These are phyloP conservation scores for Drosophila prosaltans DNA, from an alignment of 1,140 invertebrate species.

Conservation along the genomic window DNA sequence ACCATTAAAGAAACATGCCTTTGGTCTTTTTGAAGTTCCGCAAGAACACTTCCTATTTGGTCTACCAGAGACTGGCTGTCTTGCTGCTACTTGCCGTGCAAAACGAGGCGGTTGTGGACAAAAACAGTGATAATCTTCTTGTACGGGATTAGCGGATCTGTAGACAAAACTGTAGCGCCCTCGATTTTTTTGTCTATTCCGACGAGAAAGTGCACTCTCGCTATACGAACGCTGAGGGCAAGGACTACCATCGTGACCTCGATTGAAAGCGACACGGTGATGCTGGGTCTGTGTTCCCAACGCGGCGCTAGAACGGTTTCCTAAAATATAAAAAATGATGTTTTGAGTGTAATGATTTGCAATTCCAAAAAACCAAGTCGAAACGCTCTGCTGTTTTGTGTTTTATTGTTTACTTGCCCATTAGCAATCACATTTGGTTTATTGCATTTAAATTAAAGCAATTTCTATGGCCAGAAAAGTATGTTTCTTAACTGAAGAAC, in stretches of 20 bases:
- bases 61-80: not conserved
- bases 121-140: constrained; percentile 1
- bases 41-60: not conserved
- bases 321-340: constrained; percentile 4
- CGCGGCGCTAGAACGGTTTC: constrained; percentile 2
- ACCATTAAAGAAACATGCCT: not conserved
- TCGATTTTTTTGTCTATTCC: not conserved
- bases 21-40: not conserved
- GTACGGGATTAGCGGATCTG: constrained; percentile 13
- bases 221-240: not conserved
- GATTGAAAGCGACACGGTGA: not conserved
- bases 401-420: constrained; percentile 43
- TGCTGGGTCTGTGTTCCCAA: not conserved
- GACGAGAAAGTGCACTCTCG: not conserved
- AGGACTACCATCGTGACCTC: not conserved
- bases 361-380: not conserved
- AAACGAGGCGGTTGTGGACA: not conserved
- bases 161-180: constrained; percentile 34
- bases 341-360: not conserved
- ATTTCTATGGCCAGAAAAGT: not conserved
- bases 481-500: not conserved
- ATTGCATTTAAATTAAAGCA: constrained; percentile 11
- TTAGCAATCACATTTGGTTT: constrained; percentile 33
- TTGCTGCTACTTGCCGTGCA: not conserved
- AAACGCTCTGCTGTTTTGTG: not conserved